Percentiles rank a stretch among this genome's conserved stretches.
Conservation (phyloP, 2,797 vertebrate species). For the Clarias pachynema region DNA sequence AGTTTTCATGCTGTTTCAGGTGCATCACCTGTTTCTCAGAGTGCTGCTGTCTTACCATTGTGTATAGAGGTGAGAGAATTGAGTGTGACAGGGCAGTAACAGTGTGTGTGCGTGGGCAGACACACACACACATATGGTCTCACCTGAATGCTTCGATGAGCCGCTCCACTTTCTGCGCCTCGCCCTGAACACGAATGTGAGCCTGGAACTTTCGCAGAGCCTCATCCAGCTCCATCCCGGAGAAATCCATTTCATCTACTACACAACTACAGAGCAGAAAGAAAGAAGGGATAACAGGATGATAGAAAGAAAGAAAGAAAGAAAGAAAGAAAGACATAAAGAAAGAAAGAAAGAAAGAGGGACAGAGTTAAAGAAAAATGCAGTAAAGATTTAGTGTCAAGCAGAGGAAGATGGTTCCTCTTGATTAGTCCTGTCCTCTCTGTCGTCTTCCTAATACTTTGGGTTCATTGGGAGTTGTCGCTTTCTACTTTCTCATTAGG, state of each 20-base stretch:
- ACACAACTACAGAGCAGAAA: slow-evolving; percentile 81
- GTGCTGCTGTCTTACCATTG: slow-evolving; percentile 29
- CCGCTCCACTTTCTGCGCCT: slow-evolving; percentile 96
- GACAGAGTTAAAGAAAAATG: neutral
- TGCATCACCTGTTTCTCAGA: slow-evolving; percentile 5
- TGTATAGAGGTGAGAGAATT: slow-evolving; percentile 32
- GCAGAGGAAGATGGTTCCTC: neutral
- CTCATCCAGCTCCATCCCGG: slow-evolving; percentile 97
- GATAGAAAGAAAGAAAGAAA: neutral
- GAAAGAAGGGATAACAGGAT: neutral
- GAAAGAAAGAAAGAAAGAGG: neutral
- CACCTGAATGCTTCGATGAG: slow-evolving; percentile 98
- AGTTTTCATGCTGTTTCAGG: slow-evolving; percentile 14
- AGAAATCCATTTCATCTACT: slow-evolving; percentile 99
- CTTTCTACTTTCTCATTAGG: neutral
- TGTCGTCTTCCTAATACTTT: slow-evolving; percentile 1
- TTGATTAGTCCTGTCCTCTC: neutral
- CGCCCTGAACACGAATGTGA: slow-evolving; percentile 96
- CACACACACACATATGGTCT: slow-evolving; percentile 24
- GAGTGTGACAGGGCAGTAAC: neutral
- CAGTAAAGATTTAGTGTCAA: neutral
- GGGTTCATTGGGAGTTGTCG: neutral
- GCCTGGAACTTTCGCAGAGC: slow-evolving; percentile 97
- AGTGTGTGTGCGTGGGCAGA: slow-evolving; percentile 10
- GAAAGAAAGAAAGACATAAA: neutral